Base-by-base conservation (phyloP, 2,888 invertebrate genomes). In the Ormyrus rosae region DNA sequence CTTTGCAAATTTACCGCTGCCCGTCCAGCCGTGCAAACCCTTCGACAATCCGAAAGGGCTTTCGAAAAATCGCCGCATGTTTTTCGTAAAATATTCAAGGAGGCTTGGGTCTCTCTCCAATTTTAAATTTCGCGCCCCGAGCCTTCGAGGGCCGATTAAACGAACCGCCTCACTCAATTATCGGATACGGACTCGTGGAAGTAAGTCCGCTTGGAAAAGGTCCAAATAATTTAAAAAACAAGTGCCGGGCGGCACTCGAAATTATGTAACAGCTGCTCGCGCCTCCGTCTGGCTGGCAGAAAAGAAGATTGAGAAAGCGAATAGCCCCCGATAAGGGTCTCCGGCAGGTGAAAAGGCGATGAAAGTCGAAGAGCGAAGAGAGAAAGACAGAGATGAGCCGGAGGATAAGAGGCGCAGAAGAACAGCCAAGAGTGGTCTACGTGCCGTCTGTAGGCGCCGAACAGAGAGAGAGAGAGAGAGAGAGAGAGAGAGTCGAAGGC, bases 401-500 rank as follows among this genome's bases (percentile, higher is more conserved):
- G 70, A 69, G 53, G 6, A 64, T 34, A 60, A 60, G 67, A 74
- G 75, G 58, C 56, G 67, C 8, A 11, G 63, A 60, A 56, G 45
- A 46, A 46, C 55, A 11, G 68, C 45, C 45, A 48, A 61, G n/a
- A 61, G 68, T 4, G 6, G 34, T 6, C 11, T 11, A 34, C 13
- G 13, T 34, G 48, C 8, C 11, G 55, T 34, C 34, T 34, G 5
- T 45, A 48, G 8, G 13, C 19, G 50, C 13, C 8, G 9, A 34
- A 7, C n/a, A 67, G 46, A 10, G 34, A 5, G 19, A 34, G 60
- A 64, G 53, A 13, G 10, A 45, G 53, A 53, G 63, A 45, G 58
- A 51, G 48, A 56, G 60, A 46, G 67, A 64, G 7, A 64, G n/a
- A 13, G 13, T 6, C 13, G 70, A 83, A 83, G 85, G 84, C 84